Conservation (phyloP, 2,888 invertebrate species). For the Melanostoma scalare region DNA sequence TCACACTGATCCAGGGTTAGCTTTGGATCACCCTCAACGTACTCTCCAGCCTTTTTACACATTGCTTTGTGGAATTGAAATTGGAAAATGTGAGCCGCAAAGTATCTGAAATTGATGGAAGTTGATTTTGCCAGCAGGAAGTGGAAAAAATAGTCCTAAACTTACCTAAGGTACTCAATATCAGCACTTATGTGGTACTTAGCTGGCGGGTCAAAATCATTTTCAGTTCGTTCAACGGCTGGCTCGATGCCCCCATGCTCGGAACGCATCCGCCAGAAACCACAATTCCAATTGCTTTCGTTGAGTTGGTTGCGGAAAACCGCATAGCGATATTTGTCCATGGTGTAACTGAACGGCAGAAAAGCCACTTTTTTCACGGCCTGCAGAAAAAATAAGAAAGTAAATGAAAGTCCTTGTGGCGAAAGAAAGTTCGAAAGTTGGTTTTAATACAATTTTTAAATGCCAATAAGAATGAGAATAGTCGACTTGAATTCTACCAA, state of each 20-base stretch:
- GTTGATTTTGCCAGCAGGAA: neutral
- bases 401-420: neutral
- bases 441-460: too few relatives aligned
- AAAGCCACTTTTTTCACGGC: constrained; percentile 86
- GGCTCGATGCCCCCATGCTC: constrained; percentile 86
- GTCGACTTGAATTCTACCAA: too few relatives aligned
- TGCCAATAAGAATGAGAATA: too few relatives aligned
- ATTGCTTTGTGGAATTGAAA: constrained; percentile 90
- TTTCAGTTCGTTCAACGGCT: constrained; percentile 85
- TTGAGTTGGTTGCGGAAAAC: constrained; percentile 85
- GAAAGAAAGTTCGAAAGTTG: too few relatives aligned
- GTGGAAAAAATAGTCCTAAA: neutral
- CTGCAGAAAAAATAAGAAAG: constrained; percentile 61
- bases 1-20: constrained; percentile 92
- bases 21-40: constrained; percentile 85
- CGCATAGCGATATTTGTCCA: constrained; percentile 88
- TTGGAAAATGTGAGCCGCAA: constrained; percentile 90
- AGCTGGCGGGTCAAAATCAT: constrained; percentile 89
- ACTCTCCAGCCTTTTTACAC: constrained; percentile 90
- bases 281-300: constrained; percentile 85
- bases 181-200: constrained; percentile 89
- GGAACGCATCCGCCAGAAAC: constrained; percentile 86
- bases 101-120: constrained; percentile 83
- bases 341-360: constrained; percentile 87
- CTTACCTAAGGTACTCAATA: constrained; percentile 86